Evolutionary conservation across 35 echinoderm and acorn worm species (phyloP), one percentile per base, ranked within the genome.

Genomic region (Anneissia japonica): DNA sequence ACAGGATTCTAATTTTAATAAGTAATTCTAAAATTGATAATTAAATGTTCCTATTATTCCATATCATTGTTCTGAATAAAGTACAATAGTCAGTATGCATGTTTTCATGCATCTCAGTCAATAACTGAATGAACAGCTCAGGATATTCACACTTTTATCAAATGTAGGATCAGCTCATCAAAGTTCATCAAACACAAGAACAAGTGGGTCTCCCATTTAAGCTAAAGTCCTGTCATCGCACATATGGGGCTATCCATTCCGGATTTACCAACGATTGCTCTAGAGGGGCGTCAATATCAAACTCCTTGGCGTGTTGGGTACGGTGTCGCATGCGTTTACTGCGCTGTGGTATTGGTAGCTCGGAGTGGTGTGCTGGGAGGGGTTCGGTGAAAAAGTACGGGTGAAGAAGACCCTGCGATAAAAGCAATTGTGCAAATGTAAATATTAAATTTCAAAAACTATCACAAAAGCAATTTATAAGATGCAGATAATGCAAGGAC

Each of bases 371-470:
- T 37, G 95, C 95, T 32, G 91, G 95, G 23, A 97, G 83, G 1
- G 95, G 95, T 40, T 90, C 91, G 0, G 95, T 97, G 86, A 97
- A 97, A 83, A 97, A 97, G 32, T 97, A 97, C 21, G 95, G 95
- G 89, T 97, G 95, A 9, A 97, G 88, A 9, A 97, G 83, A 7
- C 91, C 95, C 95, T 97, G 89, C 5, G 79, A 73, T 21, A 51
- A 46, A 82, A 79, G 74, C 81, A 83, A 40, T 14, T 43, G n/a
- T n/a, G n/a, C n/a, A n/a, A n/a, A n/a, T n/a, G n/a, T n/a, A n/a
- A n/a, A n/a, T n/a, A n/a, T n/a, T n/a, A n/a, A n/a, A n/a, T n/a
- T n/a, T n/a, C n/a, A n/a, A n/a, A n/a, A n/a, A n/a, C n/a, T n/a
- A n/a, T n/a, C n/a, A n/a, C n/a, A n/a, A n/a, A n/a, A n/a, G n/a